Evolutionary conservation across 2,113 vertebrate genomes (phyloP).

Genomic region (Glaucomys volans): DNA sequence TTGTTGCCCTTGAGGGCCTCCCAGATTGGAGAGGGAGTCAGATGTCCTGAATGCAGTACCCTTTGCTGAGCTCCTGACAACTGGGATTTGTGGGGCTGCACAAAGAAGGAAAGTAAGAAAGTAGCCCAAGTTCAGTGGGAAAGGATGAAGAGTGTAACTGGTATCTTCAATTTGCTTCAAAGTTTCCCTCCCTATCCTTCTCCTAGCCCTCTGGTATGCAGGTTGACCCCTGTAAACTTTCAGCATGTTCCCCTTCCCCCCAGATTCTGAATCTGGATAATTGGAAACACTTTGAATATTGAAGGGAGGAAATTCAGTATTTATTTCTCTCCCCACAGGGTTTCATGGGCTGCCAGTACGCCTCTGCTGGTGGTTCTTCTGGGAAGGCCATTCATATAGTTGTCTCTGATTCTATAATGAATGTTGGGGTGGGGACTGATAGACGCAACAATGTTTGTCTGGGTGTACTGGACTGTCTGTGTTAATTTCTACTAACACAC

Average conservation of each 20-base stretch:
- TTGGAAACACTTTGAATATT: background rate
- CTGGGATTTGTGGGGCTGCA: background rate
- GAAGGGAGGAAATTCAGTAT: background rate
- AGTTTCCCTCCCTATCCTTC: background rate
- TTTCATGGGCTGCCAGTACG: background rate
- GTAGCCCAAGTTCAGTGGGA: background rate
- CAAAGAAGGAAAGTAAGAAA: background rate
- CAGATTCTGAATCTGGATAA: background rate
- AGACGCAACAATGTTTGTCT: background rate
- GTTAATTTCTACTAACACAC: background rate
- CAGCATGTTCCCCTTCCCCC: background rate
- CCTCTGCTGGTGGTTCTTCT: background rate
- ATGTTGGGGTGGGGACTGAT: too few species aligned
- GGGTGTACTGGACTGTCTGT: fast-evolving
- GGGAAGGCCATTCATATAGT: background rate
- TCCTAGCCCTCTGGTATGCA: background rate
- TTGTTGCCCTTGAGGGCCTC: background rate
- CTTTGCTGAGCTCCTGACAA: background rate
- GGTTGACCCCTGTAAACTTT: background rate
- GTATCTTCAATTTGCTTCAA: background rate
- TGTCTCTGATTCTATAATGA: background rate
- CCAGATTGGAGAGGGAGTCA: background rate
- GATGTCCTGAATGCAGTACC: background rate
- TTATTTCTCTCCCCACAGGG: background rate
- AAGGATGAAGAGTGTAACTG: background rate